Base-by-base conservation (phyloP, 1,140 invertebrate genomes). In the Drosophila bocki region DNA sequence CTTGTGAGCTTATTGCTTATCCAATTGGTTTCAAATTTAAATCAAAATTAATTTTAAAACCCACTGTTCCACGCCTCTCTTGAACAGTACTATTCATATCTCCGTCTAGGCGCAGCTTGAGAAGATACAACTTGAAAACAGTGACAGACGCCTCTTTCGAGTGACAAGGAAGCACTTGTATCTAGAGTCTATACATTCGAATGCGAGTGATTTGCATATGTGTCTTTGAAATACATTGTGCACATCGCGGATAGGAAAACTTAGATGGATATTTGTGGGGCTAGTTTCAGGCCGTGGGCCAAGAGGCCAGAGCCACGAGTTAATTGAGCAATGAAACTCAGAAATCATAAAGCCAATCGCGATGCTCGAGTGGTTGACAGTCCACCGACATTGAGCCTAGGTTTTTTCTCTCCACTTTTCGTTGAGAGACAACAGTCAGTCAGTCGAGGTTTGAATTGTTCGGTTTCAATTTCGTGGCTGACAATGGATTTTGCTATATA, bases 401-500 rank as follows among this genome's bases (percentile, higher is more conserved):
- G 59, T 71, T 77, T 54, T 50, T 57, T n/a, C 26, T 48, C 67
- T 50, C 35, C 17, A 29, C 29, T 22, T 69, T 39, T 47, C 26
- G 58, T 61, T 67, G 57, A 74, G 68, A 75, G 69, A 83, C 80
- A 15, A 29, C 15, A 54, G 51, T 37, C 33, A 82, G 68, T 56
- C 65, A 60, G 56, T 29, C 76, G 84, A 63, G 71, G 50, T 62
- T 84, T 81, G 74, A 78, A 87, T 87, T 90, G 84, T 81, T 90
- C 56, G 84, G 84, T 88, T 83, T 87, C 80, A 87, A 88, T 87
- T 88, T 87, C 84, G 83, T 74, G 84, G 83, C 83, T 88, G 83
- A 87, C 83, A 87, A 87, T 87, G 83, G 83, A 83, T 88, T 83
- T 87, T 80, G 74, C 80, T 88, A 88, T 87, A 87, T 87, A 83